phyloP scores from a whole-genome alignment of 2,113 vertebrate genomes.

The Hypocryptadius cinnamomeus region DNA sequence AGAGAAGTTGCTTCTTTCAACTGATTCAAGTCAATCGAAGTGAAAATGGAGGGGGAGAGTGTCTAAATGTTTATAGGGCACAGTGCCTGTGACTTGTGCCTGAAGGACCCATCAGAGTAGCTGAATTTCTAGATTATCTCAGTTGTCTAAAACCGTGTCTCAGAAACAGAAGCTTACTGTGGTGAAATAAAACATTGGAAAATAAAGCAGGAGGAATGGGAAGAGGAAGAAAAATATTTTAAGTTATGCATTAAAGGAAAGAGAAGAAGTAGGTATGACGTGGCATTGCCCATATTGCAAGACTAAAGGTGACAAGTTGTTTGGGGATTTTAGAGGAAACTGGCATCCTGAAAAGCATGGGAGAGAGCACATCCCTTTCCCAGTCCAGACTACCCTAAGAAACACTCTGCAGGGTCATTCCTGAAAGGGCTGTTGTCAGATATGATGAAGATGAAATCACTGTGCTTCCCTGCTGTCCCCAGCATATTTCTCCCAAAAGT shows the following conservation, averaged over 20 bases:
- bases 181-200: neutral
- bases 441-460: neutral
- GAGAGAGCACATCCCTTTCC: neutral
- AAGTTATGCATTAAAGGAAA: neutral
- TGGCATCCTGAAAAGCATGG: neutral
- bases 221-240: neutral
- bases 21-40: neutral
- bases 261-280: neutral
- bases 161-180: neutral
- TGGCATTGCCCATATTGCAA: neutral
- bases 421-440: neutral
- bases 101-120: neutral
- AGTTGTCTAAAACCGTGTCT: neutral
- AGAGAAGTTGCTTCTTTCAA: neutral
- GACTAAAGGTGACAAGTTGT: neutral
- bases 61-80: neutral
- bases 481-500: neutral
- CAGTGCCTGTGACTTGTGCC: neutral
- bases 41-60: neutral
- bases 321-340: neutral
- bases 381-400: neutral
- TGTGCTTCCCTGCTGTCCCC: constrained; percentile 8
- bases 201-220: neutral
- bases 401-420: neutral
- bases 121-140: neutral